Evolutionary conservation across 2,797 vertebrate species (phyloP).

Genomic region (Stomatorhinus walkeri): DNA sequence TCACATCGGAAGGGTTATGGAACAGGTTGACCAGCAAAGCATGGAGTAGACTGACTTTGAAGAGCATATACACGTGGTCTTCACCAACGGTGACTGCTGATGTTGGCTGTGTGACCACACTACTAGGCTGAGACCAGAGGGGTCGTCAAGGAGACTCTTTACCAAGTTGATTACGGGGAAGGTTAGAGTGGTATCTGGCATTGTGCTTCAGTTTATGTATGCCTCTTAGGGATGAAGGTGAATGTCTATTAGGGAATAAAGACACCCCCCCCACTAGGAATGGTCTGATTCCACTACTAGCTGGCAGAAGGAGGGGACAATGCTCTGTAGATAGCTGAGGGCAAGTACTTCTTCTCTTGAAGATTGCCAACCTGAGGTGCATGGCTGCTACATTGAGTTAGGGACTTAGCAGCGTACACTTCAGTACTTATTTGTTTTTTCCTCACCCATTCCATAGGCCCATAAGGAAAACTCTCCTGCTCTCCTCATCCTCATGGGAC

Average conservation of each 20-base stretch:
- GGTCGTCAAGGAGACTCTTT: background rate
- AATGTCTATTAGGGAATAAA: background rate
- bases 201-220: background rate
- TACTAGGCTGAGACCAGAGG: background rate
- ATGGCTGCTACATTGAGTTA: background rate
- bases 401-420: background rate
- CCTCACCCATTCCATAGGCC: background rate
- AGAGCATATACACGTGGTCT: background rate
- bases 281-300: background rate
- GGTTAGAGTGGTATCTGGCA: background rate
- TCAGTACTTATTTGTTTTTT: background rate
- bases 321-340: background rate
- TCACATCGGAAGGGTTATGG: background rate
- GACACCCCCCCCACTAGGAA: background rate
- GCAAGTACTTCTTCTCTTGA: background rate
- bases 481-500: background rate
- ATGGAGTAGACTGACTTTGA: background rate
- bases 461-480: background rate
- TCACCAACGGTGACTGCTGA: background rate
- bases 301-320: background rate
- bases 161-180: background rate
- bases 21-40: background rate
- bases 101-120: background rate
- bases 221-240: background rate
- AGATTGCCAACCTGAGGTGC: background rate